Conservation (phyloP, 2,888 invertebrate genomes). For the Criorhina ranunculi region DNA sequence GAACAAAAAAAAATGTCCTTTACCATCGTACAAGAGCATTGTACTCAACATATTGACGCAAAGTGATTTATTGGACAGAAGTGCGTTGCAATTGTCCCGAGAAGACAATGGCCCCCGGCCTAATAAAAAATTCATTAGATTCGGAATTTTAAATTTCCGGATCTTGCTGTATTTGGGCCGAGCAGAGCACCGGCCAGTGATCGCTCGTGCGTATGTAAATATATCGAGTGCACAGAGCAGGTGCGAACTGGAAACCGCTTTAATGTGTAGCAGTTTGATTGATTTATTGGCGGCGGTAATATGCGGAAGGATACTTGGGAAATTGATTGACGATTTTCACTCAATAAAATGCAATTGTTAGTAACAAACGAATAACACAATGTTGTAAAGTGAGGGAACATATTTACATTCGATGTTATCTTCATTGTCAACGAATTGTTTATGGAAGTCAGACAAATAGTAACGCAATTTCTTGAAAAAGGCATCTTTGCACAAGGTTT, state of each 20-base stretch:
- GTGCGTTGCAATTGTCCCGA: conserved; percentile 54
- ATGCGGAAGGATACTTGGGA: conserved; percentile 53
- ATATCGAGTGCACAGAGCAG: conserved; percentile 60
- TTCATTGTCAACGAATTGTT: conserved; percentile 12
- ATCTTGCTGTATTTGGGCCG: conserved; percentile 49
- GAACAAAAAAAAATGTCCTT: conserved; percentile 57
- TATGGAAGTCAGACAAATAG: neutral
- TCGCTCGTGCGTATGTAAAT: conserved; percentile 76
- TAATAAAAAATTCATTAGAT: conserved; percentile 76
- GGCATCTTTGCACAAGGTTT: neutral
- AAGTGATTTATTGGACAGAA: conserved; percentile 74
- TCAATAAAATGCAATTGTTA: conserved; percentile 60
- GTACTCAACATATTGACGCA: conserved; percentile 70
- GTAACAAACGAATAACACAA: conserved; percentile 62
- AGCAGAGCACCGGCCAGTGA: conserved; percentile 21
- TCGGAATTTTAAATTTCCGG: conserved; percentile 74
- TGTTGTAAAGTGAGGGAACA: conserved; percentile 19
- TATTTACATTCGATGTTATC: conserved; percentile 56
- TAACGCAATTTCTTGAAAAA: neutral
- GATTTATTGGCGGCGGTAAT: conserved; percentile 63
- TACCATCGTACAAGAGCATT: conserved; percentile 51
- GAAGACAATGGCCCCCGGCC: conserved; percentile 65
- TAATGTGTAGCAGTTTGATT: conserved; percentile 67
- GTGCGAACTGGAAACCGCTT: conserved; percentile 60
- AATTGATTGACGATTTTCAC: conserved; percentile 69